Percentiles rank a stretch among this genome's conserved stretches.
These are phyloP conservation scores for Xenopus borealis DNA, from an alignment of 2,113 vertebrate genomes.

Conservation along the genomic window DNA sequence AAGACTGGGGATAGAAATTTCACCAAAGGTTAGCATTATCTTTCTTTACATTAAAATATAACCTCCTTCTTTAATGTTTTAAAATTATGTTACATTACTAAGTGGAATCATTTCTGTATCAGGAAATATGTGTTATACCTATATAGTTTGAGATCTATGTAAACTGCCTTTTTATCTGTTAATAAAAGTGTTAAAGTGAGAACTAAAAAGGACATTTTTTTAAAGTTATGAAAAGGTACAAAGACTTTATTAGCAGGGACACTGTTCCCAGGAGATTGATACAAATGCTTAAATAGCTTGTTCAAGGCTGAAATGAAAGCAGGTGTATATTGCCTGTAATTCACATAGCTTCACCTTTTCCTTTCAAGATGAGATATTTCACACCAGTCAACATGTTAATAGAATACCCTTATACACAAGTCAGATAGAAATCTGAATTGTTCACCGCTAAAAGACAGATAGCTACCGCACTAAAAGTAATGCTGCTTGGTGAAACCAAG, in stretches of 20 bases:
- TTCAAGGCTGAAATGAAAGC: background rate
- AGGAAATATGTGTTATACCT: too few relatives aligned
- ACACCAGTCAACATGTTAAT: slow-evolving; percentile 36
- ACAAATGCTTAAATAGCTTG: too few relatives aligned
- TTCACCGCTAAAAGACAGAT: slow-evolving; percentile 22
- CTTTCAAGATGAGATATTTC: slow-evolving; percentile 20
- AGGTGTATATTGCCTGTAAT: background rate
- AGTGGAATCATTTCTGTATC: too few relatives aligned
- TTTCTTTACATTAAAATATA: background rate
- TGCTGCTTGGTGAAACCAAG: background rate
- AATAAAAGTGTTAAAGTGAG: too few relatives aligned
- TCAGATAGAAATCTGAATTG: slow-evolving; percentile 33
- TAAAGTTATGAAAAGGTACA: too few relatives aligned
- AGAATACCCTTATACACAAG: slow-evolving; percentile 19
- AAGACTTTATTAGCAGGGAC: too few relatives aligned
- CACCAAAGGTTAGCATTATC: slow-evolving; percentile 50
- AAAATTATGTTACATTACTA: too few relatives aligned
- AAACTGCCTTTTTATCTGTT: too few relatives aligned
- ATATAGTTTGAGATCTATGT: too few relatives aligned
- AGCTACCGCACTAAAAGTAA: slow-evolving; percentile 12
- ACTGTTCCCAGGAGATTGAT: too few relatives aligned
- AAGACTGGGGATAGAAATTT: slow-evolving; percentile 55
- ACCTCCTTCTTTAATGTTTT: too few relatives aligned
- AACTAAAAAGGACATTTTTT: too few relatives aligned
- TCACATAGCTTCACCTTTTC: background rate